Base-by-base conservation (phyloP, 2,888 invertebrate genomes). In the Auanema sp. region DNA sequence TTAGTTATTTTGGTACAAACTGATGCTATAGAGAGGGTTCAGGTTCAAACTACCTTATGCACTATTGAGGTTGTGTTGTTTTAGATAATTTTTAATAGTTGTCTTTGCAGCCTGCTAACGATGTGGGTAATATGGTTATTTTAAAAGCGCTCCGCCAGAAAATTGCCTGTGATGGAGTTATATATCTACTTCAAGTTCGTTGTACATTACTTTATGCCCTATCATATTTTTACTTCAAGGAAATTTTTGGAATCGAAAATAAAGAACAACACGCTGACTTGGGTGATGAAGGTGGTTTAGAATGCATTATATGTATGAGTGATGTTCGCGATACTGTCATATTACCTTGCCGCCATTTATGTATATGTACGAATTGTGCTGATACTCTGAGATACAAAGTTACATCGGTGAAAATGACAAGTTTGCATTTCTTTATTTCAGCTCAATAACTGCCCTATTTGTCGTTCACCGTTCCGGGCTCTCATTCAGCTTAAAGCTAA, bases 251-350 rank as follows among this genome's bases (percentile, higher is more conserved):
- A 18, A 96, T 98, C 79, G 98, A 98, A 86, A 98, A 98, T 86
- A 97, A 98, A 86, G 79, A 78, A 52, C 52, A n/a, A 10, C 58
- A 6, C 14, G 23, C 25, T 33, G 65, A 61, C 43, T 59, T 57
- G 24, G 65, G 60, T 0, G 93, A 94, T 80, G 93, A 94, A 81
- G 92, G 92, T 79, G 94, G 95, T 1, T 92, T 93, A 0, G 98
- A 99, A 85, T 98, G 98, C 86, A 96, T 98, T 43, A 97, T 98
- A 83, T 98, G 98, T 85, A 96, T 98, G 95, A 93, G 93, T 79
- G 97, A 98, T 84, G 70, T 77, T 18, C 89, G 97, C 3, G 97
- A 98, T 85, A 98, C 97, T 0, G 87, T 98, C 58, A 97, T 98
- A 80, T 87, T 98, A 79, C 97, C 98, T 0, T 98, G 98, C 84